A percentile compares a stretch with the other conserved stretches of the same genome.
phyloP scores from a whole-genome alignment of 2,888 invertebrate species.

The Globia sparganii region DNA sequence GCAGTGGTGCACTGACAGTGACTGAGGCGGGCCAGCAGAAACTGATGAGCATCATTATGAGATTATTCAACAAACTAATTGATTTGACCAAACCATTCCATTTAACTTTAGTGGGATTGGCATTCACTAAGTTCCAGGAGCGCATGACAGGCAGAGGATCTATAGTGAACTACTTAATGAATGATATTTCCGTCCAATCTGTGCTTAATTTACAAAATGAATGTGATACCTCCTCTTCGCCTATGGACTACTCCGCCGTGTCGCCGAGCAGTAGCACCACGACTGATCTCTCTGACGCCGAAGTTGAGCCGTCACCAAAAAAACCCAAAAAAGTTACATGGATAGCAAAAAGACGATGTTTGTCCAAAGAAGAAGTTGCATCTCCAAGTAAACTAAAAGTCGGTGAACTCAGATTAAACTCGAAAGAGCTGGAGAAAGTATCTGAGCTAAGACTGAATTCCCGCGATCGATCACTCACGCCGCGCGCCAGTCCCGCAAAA shows the following conservation, averaged over 20 bases:
- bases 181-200: constrained; percentile 94
- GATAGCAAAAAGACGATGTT: constrained; percentile 88
- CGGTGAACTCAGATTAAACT: constrained; percentile 92
- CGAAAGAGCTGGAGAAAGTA: constrained; percentile 91
- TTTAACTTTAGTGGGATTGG: constrained; percentile 94
- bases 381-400: constrained; percentile 93
- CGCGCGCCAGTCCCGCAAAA: constrained; percentile 86
- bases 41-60: constrained; percentile 93
- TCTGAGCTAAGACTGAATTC: constrained; percentile 87
- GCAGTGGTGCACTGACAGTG: constrained; percentile 86
- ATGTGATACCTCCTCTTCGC: constrained; percentile 86
- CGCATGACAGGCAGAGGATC: constrained; percentile 92
- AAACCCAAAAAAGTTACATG: constrained; percentile 91
- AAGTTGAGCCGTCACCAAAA: constrained; percentile 94
- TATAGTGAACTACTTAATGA: constrained; percentile 94
- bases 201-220: constrained; percentile 92
- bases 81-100: constrained; percentile 94
- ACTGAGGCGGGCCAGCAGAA: constrained; percentile 91
- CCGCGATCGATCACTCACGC: constrained; percentile 85
- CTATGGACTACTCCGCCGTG: constrained; percentile 88
- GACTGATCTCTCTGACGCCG: constrained; percentile 92
- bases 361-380: constrained; percentile 89
- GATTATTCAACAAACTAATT: constrained; percentile 93
- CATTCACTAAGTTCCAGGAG: constrained; percentile 95
- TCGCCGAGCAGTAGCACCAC: constrained; percentile 88